These are phyloP conservation scores for Stichopus chloronotus DNA, from an alignment of 35 echinoderm and acorn worm genomes.

Conservation along the genomic window DNA sequence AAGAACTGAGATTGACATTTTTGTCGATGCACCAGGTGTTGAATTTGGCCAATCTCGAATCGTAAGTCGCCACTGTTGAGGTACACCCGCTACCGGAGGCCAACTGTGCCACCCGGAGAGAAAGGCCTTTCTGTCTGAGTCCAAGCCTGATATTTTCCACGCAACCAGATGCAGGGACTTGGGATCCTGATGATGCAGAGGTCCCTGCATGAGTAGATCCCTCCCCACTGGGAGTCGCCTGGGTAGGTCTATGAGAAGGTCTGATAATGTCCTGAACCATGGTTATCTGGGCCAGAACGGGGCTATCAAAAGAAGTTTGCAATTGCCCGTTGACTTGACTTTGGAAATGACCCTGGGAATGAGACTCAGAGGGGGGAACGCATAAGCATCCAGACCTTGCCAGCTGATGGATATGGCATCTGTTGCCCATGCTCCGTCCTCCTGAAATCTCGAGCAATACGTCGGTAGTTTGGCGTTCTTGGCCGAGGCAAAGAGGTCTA, in stretches of 20 bases:
- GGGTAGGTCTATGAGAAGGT: no score
- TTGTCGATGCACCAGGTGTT: no score
- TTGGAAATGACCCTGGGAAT: neutral
- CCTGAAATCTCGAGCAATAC: constrained; percentile 45
- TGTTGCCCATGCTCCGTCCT: constrained; percentile 37
- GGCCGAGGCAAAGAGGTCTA: constrained; percentile 55
- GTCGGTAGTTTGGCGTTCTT: constrained; percentile 54
- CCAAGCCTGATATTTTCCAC: neutral
- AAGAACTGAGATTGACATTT: no score
- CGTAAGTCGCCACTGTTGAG: constrained; percentile 19
- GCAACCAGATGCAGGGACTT: no score
- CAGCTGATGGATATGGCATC: constrained; percentile 68
- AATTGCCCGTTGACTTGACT: constrained; percentile 23
- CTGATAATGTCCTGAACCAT: no score
- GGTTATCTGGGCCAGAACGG: no score
- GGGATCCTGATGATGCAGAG: no score
- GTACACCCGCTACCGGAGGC: constrained; percentile 5
- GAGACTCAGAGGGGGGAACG: constrained; percentile 24
- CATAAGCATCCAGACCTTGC: constrained; percentile 44
- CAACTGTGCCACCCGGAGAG: no score
- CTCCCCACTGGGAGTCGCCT: neutral
- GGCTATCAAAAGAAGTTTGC: no score
- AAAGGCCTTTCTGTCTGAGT: neutral
- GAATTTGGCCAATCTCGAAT: no score
- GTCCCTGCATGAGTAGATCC: neutral